Percentiles rank a stretch among this genome's conserved stretches.
phyloP scores from a whole-genome alignment of 2,113 vertebrate genomes.

The Leiothrix lutea region DNA sequence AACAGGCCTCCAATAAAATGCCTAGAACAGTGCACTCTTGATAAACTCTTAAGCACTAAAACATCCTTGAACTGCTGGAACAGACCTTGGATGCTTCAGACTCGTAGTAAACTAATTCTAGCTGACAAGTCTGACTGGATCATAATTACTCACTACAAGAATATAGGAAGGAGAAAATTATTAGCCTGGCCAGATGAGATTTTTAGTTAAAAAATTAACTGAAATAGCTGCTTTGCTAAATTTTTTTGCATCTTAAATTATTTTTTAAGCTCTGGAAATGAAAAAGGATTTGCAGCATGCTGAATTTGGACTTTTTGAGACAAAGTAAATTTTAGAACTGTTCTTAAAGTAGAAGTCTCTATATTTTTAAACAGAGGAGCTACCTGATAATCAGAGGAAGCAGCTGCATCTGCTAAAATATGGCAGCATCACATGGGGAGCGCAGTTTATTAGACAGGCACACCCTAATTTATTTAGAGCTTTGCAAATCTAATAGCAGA shows the following conservation, averaged over 20 bases:
- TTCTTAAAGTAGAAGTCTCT: background rate
- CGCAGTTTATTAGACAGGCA: background rate
- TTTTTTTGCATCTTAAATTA: background rate
- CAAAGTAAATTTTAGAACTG: background rate
- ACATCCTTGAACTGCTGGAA: background rate
- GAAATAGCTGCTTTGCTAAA: background rate
- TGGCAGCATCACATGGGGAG: background rate
- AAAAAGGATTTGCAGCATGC: background rate
- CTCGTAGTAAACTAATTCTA: background rate
- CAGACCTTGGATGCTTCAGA: background rate
- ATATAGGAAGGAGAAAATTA: background rate
- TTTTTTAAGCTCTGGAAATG: background rate
- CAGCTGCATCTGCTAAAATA: background rate
- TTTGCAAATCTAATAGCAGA: background rate
- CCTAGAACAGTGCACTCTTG: background rate
- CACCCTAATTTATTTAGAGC: background rate
- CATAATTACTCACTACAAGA: background rate
- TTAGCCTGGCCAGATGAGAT: background rate
- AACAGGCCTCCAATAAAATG: background rate
- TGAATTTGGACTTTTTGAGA: background rate
- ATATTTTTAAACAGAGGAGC: background rate
- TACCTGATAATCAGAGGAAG: background rate
- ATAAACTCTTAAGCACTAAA: background rate
- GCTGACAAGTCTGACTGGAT: background rate
- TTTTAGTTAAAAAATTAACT: background rate